Evolutionary conservation across 2,113 vertebrate species (phyloP).

Genomic region (Poeciliopsis occidentalis): DNA sequence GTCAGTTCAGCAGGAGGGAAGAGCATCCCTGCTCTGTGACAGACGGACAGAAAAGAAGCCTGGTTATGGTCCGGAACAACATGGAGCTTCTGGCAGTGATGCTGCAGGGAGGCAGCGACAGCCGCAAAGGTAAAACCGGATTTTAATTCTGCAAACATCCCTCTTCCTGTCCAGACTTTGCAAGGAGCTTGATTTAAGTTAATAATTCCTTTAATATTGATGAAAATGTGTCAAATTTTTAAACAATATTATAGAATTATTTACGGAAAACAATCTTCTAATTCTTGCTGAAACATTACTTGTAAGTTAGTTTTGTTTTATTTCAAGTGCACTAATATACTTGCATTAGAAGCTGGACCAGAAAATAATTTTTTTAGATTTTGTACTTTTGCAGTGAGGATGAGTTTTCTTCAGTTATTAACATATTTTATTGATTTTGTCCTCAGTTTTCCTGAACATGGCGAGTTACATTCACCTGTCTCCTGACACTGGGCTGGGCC

Average conservation of each 20-base stretch:
- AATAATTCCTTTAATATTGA: no score
- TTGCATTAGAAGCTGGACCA: no score
- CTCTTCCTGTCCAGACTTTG: background rate
- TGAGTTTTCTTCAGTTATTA: background rate
- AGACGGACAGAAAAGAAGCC: slow-evolving; percentile 61
- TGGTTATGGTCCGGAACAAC: slow-evolving; percentile 33
- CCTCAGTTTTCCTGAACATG: slow-evolving; percentile 72
- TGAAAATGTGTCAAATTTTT: no score
- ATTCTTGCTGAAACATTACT: no score
- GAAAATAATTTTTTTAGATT: no score
- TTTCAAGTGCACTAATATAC: no score
- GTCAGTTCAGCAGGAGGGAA: slow-evolving; percentile 4
- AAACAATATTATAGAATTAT: no score
- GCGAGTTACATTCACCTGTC: slow-evolving; percentile 48
- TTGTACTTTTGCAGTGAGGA: background rate
- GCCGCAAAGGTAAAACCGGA: slow-evolving; percentile 56
- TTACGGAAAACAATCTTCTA: no score
- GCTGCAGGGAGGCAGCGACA: slow-evolving; percentile 61
- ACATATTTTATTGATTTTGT: background rate
- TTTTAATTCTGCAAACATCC: background rate
- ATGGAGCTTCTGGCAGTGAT: slow-evolving; percentile 71
- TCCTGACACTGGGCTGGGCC: background rate
- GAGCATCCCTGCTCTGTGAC: slow-evolving; percentile 36
- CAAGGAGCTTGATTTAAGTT: no score
- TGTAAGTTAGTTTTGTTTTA: no score